These are phyloP conservation scores for Drosophila seclusa DNA, from an alignment of 2,888 invertebrate genomes.

Conservation along the genomic window DNA sequence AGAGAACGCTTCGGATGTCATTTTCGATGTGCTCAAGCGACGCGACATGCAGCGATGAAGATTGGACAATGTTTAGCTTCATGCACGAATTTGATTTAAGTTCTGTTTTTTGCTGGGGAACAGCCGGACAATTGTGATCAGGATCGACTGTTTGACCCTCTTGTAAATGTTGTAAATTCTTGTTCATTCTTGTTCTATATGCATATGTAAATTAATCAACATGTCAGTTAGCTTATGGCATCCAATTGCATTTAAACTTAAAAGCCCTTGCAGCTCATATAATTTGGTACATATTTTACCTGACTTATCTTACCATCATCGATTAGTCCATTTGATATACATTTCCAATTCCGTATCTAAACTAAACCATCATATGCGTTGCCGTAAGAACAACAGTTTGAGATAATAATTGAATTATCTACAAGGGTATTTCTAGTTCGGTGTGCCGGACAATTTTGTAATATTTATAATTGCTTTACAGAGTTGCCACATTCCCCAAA, in stretches of 20 bases:
- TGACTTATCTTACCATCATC: not conserved
- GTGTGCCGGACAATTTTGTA: constrained; percentile 14
- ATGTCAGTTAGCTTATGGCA: constrained; percentile 13
- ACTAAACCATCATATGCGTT: constrained; percentile 9
- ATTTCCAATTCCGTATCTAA: not conserved
- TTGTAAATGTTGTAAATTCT: constrained; percentile 76
- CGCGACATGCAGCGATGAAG: constrained; percentile 85
- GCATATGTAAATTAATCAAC: constrained; percentile 33
- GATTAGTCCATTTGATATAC: constrained; percentile 25
- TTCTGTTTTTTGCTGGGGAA: constrained; percentile 7
- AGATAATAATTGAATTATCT: constrained; percentile 2
- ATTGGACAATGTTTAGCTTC: not conserved
- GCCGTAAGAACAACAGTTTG: constrained; percentile 44
- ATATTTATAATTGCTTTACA: constrained; percentile 9
- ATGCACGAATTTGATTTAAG: constrained; percentile 3
- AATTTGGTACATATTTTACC: constrained; percentile 12
- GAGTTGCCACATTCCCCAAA: constrained; percentile 10
- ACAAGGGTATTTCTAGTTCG: constrained; percentile 41
- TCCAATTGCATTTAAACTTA: constrained; percentile 16
- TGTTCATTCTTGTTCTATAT: constrained; percentile 36
- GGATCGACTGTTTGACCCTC: constrained; percentile 16
- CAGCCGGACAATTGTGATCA: constrained; percentile 25
- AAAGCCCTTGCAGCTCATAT: constrained; percentile 38
- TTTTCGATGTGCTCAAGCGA: constrained; percentile 87
- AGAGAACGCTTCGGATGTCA: constrained; percentile 85